A percentile compares a stretch with the other conserved stretches of the same genome.
Conservation (phyloP, 2,797 vertebrate species). For the Threskiornis aethiopicus region DNA sequence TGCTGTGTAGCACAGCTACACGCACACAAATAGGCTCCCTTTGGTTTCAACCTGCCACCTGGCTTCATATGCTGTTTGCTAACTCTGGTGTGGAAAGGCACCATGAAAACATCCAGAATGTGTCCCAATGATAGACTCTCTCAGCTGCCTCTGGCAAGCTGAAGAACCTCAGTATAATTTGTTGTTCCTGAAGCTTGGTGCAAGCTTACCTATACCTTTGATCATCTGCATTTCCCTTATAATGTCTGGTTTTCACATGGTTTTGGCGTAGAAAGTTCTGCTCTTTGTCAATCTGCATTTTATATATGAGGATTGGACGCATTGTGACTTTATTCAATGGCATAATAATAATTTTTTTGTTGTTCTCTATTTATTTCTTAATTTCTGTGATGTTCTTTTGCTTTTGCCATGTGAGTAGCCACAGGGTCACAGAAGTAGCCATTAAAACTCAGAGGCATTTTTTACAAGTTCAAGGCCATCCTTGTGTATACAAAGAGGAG, state of each 20-base stretch:
- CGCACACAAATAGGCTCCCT: background rate
- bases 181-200: background rate
- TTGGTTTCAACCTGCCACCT: background rate
- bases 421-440: background rate
- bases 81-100: background rate
- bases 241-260: background rate
- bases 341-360: background rate
- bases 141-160: background rate
- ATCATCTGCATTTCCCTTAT: background rate
- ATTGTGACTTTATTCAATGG: background rate
- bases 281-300: background rate
- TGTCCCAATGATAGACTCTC: background rate
- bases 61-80: background rate
- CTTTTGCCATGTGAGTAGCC: background rate
- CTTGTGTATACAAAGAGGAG: background rate
- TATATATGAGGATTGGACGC: background rate
- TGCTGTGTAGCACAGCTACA: accelerated
- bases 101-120: background rate
- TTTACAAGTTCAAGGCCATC: background rate
- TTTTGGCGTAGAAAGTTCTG: background rate
- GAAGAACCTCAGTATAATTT: background rate
- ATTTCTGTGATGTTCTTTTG: background rate
- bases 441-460: background rate
- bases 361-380: background rate
- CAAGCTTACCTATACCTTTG: background rate